Base-by-base conservation (phyloP, 1,140 invertebrate genomes). In the Philotrypesis tridentata region DNA sequence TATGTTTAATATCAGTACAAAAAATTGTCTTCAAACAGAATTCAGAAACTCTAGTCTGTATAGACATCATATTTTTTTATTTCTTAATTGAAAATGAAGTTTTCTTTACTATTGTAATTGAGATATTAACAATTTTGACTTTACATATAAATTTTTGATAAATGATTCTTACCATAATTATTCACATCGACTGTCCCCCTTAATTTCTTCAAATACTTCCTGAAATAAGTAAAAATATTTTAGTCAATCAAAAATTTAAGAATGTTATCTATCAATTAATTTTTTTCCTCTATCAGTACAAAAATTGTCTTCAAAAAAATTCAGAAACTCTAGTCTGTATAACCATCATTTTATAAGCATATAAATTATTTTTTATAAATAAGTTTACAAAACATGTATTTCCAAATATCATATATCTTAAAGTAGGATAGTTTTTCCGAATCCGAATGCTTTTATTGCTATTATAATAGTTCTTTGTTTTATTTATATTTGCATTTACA, bases 261-360 rank as follows among this genome's bases (percentile, higher is more conserved):
- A 14, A 60, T 73, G 7, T 68, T 48, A 31, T 63, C 3, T 37
- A 5, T 33, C 76, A 21, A 48, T 27, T 55, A 23, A 43, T 40
- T 74, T 70, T 79, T 67, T 37, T 5, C 9, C 25, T 37, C 21
- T 48, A 6, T 61, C 79, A 72, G 48, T 75, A 73, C 27, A 68
- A 60, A 67, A 78, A 65, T 43, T 83, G 5, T 43, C 60, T 63
- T 60, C 37, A 79, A 83, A 72, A 33, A 70, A 31, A 70, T 74
- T 80, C 40, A 78, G 33, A 76, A 81, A 79, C 77, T 79, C 77
- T 79, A 79, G 77, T 79, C 77, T 79, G 77, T 79, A 70, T 55
- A 48, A 78, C 43, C 80, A 84, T 84, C 83, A 84, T 82, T 80
- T 79, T 33, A 72, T 40, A n/a, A n/a, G n/a, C n/a, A n/a, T n/a